Base-by-base conservation (phyloP, 1,140 invertebrate species). In the Aleiodes sp. region DNA sequence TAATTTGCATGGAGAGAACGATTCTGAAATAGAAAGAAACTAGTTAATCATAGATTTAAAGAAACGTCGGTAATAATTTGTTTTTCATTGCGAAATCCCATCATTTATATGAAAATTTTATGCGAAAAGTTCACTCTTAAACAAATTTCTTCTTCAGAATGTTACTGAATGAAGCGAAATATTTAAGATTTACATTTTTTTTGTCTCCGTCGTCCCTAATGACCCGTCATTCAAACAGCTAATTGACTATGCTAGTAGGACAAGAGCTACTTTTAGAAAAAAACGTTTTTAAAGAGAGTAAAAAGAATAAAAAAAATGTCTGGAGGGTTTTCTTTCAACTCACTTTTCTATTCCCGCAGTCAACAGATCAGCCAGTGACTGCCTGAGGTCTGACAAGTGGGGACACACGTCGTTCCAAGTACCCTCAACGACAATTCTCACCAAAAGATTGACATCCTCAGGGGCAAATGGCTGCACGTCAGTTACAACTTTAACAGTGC, bases 371-470 rank as follows among this genome's bases (percentile, higher is more conserved):
- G 78, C 79, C 14, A 86, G 64, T 1, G 70, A 68, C n/a, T 75
- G 62, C 8, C 52, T 78, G 1, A 86, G 31, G 9, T 68, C 35
- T 1, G 70, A 39, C 9, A 83, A 68, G 14, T 77, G 74, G 9
- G 65, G 57, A 26, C 83, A 86, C 9, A 86, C 74, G 1, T 83
- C 80, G 1, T 61, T 24, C 67, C 72, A 65, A 56, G 56, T 77
- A 2, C 79, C 79, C 2, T 84, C 78, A 10, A 85, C 76, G 19
- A 80, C 70, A 19, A 85, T 82, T 28, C 76, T 79, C 7, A 86
- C 80, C 4, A 83, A 56, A 2, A 75, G 52, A 10, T 74, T 77
- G 4, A 80, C 73, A 37, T 78, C 76, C 1, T 79, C 72, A n/a
- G 68, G 12, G 1, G 70, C 41, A 2, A 73, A n/a, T 0, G 65